Percentiles rank a stretch among this genome's conserved stretches.
These are phyloP conservation scores for Vulpes lagopus DNA, from an alignment of 2,113 vertebrate species.

Conservation along the genomic window DNA sequence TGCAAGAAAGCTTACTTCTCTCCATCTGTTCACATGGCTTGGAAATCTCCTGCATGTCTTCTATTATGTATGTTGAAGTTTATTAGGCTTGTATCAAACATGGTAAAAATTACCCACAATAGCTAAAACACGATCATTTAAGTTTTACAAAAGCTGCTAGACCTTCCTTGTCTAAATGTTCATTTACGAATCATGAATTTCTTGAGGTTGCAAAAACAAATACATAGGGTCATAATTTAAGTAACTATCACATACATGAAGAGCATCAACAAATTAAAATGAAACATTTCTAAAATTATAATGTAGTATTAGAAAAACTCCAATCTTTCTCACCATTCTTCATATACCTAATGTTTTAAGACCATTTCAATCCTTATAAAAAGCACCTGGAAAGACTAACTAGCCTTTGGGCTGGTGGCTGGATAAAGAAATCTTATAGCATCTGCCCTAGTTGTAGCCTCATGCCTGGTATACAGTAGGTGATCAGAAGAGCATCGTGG, in stretches of 20 bases:
- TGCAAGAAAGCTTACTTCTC: not conserved
- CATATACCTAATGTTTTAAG: not conserved
- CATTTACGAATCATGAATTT: not conserved
- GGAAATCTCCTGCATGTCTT: not conserved
- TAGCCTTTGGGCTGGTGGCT: not conserved
- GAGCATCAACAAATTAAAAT: not conserved
- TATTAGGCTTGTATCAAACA: not conserved
- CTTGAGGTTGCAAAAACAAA: not conserved
- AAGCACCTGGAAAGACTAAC: not conserved
- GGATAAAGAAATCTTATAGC: not conserved
- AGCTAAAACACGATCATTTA: not conserved
- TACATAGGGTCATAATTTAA: not conserved
- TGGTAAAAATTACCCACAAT: not conserved
- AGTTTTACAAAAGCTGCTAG: not conserved
- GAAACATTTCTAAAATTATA: not conserved
- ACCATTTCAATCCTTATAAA: not conserved
- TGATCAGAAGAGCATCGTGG: not conserved
- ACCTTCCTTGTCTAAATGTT: not conserved
- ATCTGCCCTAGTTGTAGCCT: not conserved
- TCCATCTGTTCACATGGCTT: not conserved
- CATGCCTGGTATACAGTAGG: not conserved
- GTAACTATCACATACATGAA: not conserved
- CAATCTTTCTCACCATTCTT: not conserved
- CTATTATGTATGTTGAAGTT: not conserved
- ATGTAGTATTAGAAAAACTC: not conserved